Conservation (phyloP, 2,888 invertebrate genomes). For the Drosophila fulvimacula region DNA sequence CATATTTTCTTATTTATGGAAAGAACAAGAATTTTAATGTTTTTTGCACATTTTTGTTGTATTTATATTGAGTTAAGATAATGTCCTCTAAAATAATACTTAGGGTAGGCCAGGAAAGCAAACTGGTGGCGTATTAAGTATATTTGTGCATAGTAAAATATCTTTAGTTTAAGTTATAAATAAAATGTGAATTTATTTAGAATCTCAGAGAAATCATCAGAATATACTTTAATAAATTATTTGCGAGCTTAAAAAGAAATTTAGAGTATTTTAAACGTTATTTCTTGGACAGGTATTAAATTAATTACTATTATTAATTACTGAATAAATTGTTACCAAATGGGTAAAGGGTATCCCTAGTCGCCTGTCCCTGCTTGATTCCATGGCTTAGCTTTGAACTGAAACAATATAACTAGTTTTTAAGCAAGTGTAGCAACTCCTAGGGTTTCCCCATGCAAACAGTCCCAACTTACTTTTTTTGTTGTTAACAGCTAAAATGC, state of each 20-base stretch:
- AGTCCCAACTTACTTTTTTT: neutral
- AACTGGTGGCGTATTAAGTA: neutral
- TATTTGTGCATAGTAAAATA: neutral
- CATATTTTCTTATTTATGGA: neutral
- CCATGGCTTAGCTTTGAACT: neutral
- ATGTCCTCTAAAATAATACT: neutral
- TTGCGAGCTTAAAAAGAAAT: neutral
- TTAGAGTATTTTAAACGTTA: too few relatives aligned
- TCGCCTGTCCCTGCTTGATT: neutral
- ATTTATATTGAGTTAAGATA: neutral
- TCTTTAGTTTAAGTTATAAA: neutral
- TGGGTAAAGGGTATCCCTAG: neutral
- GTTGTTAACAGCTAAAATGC: constrained; percentile 9
- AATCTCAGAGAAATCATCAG: too few relatives aligned
- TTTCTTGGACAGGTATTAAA: neutral
- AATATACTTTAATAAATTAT: too few relatives aligned
- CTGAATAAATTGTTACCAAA: neutral
- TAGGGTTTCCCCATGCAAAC: neutral
- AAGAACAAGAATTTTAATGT: constrained; percentile 8
- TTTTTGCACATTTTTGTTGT: neutral
- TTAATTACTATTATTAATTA: neutral
- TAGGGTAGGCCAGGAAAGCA: neutral
- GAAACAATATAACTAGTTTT: neutral
- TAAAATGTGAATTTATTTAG: too few relatives aligned
- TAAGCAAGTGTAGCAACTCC: neutral